phyloP scores from a whole-genome alignment of 2,888 invertebrate species.

The Thalpophila matura region DNA sequence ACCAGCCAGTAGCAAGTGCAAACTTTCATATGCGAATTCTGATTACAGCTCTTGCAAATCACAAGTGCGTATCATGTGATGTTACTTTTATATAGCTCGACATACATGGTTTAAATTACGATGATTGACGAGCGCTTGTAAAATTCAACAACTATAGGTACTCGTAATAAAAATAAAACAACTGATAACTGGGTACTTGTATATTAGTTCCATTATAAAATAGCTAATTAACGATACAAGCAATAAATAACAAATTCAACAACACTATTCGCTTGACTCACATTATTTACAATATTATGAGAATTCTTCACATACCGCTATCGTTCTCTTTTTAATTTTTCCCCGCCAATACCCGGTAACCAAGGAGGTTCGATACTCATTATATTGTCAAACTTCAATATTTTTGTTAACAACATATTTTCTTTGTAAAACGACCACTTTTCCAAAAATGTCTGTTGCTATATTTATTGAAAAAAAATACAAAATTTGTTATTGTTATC shows the following conservation, averaged over 20 bases:
- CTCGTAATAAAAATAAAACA: slow-evolving; percentile 70
- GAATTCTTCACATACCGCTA: slow-evolving; percentile 70
- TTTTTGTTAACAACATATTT: slow-evolving; percentile 15
- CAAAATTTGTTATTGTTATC: not conserved
- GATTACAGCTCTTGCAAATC: too few species aligned
- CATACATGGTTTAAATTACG: too few species aligned
- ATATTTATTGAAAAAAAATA: slow-evolving; percentile 5
- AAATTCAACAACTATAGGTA: too few species aligned
- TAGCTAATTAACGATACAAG: slow-evolving; percentile 85
- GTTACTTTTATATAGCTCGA: too few species aligned
- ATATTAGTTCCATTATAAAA: slow-evolving; percentile 87
- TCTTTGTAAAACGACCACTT: slow-evolving; percentile 31
- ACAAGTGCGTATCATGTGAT: too few species aligned
- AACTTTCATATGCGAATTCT: too few species aligned
- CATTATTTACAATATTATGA: slow-evolving; percentile 80
- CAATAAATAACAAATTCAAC: slow-evolving; percentile 88
- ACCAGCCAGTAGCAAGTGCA: too few species aligned
- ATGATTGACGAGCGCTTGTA: too few species aligned
- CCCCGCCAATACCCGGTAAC: slow-evolving; percentile 32
- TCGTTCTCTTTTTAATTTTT: slow-evolving; percentile 22
- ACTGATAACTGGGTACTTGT: slow-evolving; percentile 78
- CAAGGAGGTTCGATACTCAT: slow-evolving; percentile 50
- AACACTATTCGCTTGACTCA: slow-evolving; percentile 82
- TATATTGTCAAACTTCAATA: slow-evolving; percentile 53
- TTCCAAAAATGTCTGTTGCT: not conserved